Base-by-base conservation (phyloP, 2,113 vertebrate genomes). In the Quiscalus mexicanus region DNA sequence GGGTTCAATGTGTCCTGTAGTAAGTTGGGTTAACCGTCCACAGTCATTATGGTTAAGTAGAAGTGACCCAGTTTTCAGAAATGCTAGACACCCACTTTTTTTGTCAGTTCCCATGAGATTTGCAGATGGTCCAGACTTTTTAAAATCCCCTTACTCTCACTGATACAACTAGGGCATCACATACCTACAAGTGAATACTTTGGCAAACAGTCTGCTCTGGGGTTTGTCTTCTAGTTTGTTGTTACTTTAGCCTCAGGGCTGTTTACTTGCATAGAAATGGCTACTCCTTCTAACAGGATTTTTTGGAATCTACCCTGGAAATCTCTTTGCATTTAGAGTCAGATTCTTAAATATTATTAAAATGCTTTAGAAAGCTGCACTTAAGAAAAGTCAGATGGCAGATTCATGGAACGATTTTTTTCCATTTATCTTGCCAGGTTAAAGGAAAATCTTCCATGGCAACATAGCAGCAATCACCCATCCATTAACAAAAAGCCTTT, bases 401-500 rank as follows among this genome's bases (percentile, higher is more conserved):
- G 75, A 96, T 93, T 93, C 69, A 76, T 92, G 53, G 64, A 96
- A 95, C 39, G 3, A 12, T 85, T 45, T 80, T 97, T 91, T 91
- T 63, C 28, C 58, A 68, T 97, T 95, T 93, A 77, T 95, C 79
- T 78, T 95, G 92, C 1, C 50, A 95, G 75, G 56, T 84, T 96
- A 89, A 96, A 91, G 80, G 90, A 88, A 97, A 96, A 65, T 75
- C 59, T 96, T 96, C 71, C 41, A 76, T 22, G 53, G 55, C 80
- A 84, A 86, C 91, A 92, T 33, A 94, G 90, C 96, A 97, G 87
- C 67, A 97, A 95, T 95, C 88, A 94, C 23, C 42, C 49, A 95
- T 84, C 31, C 81, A 95, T 94, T 95, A 95, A 49, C 16, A 35
- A 89, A 93, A 93, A 65, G 21, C 21, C 25, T 6, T 94, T 68